phyloP scores from a whole-genome alignment of 2,888 invertebrate species.

The Iphiclides podalirius region DNA sequence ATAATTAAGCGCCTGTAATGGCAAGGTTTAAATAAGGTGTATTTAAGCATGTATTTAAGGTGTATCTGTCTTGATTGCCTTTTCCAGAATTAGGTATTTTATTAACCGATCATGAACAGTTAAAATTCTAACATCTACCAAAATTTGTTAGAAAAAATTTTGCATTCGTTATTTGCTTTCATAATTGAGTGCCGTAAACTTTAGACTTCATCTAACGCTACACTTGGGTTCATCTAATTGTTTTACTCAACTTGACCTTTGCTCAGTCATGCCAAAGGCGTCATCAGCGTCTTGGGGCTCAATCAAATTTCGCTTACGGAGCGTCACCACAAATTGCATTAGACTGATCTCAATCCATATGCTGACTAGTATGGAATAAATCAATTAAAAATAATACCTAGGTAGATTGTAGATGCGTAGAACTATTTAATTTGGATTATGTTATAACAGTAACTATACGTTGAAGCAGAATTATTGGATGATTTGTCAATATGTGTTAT shows the following conservation, averaged over 20 bases:
- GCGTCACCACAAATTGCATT: slow-evolving; percentile 46
- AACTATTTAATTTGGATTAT: too few species aligned
- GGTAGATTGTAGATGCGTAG: neutral
- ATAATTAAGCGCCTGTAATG: too few species aligned
- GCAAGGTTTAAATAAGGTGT: too few species aligned
- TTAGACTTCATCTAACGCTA: neutral
- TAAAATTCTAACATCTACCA: too few species aligned
- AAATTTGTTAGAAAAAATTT: too few species aligned
- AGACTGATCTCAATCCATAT: slow-evolving; percentile 16
- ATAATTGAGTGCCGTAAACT: neutral
- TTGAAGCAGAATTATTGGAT: too few species aligned
- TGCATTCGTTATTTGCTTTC: neutral
- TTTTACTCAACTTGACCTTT: slow-evolving; percentile 20
- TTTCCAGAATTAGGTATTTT: too few species aligned
- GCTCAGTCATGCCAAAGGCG: slow-evolving; percentile 17
- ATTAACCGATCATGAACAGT: too few species aligned
- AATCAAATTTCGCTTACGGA: slow-evolving; percentile 51
- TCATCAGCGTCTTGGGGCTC: slow-evolving; percentile 39
- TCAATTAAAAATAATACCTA: slow-evolving; percentile 13
- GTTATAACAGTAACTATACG: too few species aligned
- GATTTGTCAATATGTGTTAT: too few species aligned
- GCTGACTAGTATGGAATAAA: slow-evolving; percentile 19
- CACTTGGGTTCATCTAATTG: slow-evolving; percentile 17
- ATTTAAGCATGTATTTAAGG: too few species aligned
- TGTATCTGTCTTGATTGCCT: too few species aligned